These are phyloP conservation scores for Drosophila setifemur DNA, from an alignment of 1,140 invertebrate genomes.

Conservation along the genomic window DNA sequence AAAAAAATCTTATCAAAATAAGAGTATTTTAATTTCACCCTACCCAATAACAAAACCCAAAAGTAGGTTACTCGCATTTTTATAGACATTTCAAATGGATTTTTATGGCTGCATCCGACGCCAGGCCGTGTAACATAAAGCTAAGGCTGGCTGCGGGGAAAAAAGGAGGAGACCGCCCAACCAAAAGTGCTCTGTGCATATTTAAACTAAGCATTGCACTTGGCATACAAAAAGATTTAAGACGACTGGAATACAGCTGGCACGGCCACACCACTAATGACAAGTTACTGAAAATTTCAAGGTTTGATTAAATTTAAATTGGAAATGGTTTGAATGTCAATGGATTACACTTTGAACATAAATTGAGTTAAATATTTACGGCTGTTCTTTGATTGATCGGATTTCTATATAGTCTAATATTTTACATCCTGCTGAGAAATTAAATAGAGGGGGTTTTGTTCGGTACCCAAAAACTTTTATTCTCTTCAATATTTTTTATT, in stretches of 20 bases:
- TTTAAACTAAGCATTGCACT: slow-evolving; percentile 68
- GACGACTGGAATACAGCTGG: slow-evolving; percentile 25
- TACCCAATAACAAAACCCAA: slow-evolving; percentile 23
- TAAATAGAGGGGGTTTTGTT: too few species aligned
- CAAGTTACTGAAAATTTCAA: slow-evolving; percentile 31
- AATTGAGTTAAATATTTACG: background rate
- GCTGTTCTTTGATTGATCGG: background rate
- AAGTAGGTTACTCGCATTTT: slow-evolving; percentile 67
- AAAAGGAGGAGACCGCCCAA: background rate
- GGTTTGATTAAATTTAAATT: slow-evolving; percentile 19
- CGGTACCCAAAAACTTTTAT: too few species aligned
- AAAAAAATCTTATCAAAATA: background rate
- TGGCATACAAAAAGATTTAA: slow-evolving; percentile 54
- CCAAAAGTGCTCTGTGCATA: slow-evolving; percentile 22
- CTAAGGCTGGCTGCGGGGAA: slow-evolving; percentile 15
- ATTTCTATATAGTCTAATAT: too few species aligned
- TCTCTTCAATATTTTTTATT: background rate
- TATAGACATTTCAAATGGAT: slow-evolving; percentile 63
- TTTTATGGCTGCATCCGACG: slow-evolving; percentile 63
- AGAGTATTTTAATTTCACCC: slow-evolving; percentile 20
- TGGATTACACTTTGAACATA: background rate
- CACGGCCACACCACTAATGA: slow-evolving; percentile 17
- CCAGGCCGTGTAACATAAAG: background rate
- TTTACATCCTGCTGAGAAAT: too few species aligned
- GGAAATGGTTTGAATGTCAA: background rate